phyloP scores from a whole-genome alignment of 2,797 vertebrate genomes.

The Coilia nasus region DNA sequence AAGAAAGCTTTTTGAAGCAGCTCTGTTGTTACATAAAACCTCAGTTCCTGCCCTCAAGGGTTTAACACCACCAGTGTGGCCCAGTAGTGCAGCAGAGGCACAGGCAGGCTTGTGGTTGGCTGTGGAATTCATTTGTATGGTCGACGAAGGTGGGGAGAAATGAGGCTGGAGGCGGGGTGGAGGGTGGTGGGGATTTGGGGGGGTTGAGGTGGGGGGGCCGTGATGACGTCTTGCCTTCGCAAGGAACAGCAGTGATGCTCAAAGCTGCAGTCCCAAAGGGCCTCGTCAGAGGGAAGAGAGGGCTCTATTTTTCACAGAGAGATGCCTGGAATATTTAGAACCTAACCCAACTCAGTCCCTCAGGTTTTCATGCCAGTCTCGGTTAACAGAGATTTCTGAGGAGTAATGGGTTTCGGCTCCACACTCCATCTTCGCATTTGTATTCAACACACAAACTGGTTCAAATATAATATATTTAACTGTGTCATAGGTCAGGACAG shows the following conservation, averaged over 20 bases:
- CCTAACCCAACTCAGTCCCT: too few species aligned
- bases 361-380: not conserved
- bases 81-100: not conserved
- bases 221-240: too few species aligned
- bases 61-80: too few species aligned
- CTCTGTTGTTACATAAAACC: not conserved
- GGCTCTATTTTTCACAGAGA: not conserved
- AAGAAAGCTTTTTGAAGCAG: not conserved
- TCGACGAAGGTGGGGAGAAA: too few species aligned
- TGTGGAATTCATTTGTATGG: not conserved
- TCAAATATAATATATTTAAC: not conserved
- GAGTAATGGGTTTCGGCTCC: not conserved
- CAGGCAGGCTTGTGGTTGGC: not conserved
- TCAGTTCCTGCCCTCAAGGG: not conserved
- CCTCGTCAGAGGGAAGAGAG: not conserved
- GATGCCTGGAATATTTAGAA: not conserved
- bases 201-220: too few species aligned
- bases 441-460: not conserved
- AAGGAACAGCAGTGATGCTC: too few species aligned
- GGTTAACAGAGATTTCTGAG: not conserved
- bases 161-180: too few species aligned
- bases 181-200: too few species aligned
- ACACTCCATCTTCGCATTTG: not conserved
- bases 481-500: not conserved
- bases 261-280: too few species aligned